phyloP scores from a whole-genome alignment of 2,113 vertebrate genomes.

The Stercorarius parasiticus region DNA sequence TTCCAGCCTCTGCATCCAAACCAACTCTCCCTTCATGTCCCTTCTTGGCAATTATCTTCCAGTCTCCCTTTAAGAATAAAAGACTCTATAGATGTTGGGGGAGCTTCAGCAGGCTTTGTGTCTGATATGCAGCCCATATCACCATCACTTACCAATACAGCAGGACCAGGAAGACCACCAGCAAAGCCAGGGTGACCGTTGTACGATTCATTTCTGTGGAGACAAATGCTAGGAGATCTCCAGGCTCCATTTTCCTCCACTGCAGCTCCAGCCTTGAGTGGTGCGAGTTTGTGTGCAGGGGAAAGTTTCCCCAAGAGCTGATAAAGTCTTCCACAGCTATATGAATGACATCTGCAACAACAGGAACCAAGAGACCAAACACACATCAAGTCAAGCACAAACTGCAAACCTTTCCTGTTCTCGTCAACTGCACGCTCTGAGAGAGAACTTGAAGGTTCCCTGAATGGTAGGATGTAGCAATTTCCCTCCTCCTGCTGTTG shows the following conservation, averaged over 20 bases:
- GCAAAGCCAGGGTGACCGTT: conserved; percentile 73
- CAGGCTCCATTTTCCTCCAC: conserved; percentile 52
- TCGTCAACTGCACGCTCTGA: background rate
- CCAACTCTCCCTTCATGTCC: background rate
- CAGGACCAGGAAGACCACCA: conserved; percentile 74
- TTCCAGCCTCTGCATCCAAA: background rate
- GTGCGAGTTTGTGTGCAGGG: background rate
- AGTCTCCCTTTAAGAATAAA: background rate
- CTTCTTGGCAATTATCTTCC: background rate
- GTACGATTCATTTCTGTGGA: conserved; percentile 40
- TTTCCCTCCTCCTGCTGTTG: conserved; percentile 23
- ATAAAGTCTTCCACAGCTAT: conserved; percentile 30
- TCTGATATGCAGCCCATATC: background rate
- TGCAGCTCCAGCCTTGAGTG: background rate
- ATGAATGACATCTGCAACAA: conserved; percentile 18
- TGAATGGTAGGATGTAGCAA: conserved; percentile 64
- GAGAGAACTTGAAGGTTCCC: conserved; percentile 61
- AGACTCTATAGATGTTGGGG: background rate
- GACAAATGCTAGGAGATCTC: conserved; percentile 46
- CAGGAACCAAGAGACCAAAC: conserved; percentile 39
- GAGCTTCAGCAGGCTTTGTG: background rate
- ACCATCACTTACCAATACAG: conserved; percentile 83
- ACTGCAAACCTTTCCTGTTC: conserved; percentile 46
- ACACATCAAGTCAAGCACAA: background rate
- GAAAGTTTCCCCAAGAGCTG: background rate